A percentile compares a stretch with the other conserved stretches of the same genome.
Conservation (phyloP, 1,140 invertebrate genomes). For the Vanessa atalanta region DNA sequence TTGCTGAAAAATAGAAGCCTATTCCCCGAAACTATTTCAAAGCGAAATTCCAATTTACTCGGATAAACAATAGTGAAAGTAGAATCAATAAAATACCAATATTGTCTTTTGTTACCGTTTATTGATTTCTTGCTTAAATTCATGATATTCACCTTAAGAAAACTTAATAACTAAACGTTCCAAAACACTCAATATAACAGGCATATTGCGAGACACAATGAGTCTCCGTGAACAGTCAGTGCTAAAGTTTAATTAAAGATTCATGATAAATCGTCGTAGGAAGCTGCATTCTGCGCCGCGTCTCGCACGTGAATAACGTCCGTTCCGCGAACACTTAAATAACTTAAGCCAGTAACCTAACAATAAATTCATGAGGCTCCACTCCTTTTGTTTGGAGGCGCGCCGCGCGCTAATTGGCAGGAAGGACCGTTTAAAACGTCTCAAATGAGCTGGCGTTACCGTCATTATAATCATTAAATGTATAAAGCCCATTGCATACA, state of each 20-base stretch:
- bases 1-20: conserved; percentile 24
- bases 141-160: conserved; percentile 22
- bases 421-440: conserved; percentile 67
- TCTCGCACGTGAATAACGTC: conserved; percentile 73
- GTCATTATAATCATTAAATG: conserved; percentile 46
- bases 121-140: conserved; percentile 21
- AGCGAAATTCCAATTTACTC: conserved; percentile 26
- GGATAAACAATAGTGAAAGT: conserved; percentile 29
- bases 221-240: conserved; percentile 61
- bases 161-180: conserved; percentile 24
- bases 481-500: conserved; percentile 21
- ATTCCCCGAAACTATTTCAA: conserved; percentile 26
- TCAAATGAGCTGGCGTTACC: conserved; percentile 58
- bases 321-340: conserved; percentile 75
- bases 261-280: conserved; percentile 79
- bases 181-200: conserved; percentile 55
- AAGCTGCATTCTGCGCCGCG: conserved; percentile 73
- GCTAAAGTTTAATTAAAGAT: conserved; percentile 80
- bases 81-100: conserved; percentile 24
- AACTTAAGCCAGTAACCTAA: conserved; percentile 77
- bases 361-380: conserved; percentile 76
- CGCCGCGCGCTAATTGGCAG: conserved; percentile 73
- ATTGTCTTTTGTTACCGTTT: conserved; percentile 10
- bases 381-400: conserved; percentile 64
- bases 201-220: conserved; percentile 63